Base-by-base conservation (phyloP, 2,888 invertebrate species). In the Eristalis intricaria region DNA sequence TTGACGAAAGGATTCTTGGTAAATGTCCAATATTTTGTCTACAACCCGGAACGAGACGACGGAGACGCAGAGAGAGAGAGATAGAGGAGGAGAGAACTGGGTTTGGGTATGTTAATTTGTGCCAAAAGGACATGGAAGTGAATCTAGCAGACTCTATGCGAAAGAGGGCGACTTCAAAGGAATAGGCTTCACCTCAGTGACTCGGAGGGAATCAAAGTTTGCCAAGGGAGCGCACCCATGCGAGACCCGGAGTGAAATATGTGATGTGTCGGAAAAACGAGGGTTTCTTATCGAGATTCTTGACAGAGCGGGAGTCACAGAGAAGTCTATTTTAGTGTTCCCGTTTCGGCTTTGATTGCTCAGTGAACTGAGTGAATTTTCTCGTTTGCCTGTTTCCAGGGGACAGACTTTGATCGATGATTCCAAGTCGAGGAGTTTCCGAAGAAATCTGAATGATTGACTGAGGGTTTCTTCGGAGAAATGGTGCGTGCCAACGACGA, bases 1-100 rank as follows among this genome's bases (percentile, higher is more conserved):
- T 85, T 85, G 85, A 81, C 69, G 58, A 76, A 71, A 85, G 76
- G 76, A 81, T 80, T 76, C 77, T 66, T 71, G 76, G 76, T 80
- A 76, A 84, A 69, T 58, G 76, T 70, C 64, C 81, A 81, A 69
- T 77, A 71, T 77, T 64, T 73, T 43, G 50, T 50, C 19, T 19
- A 50, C 4, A n/a, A 43, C 15, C 7, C 15, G 43, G 43, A 43
- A n/a, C n/a, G n/a, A 43, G 5, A n/a, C 43, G 43, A 43, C 8
- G 50, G 2, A 19, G 50, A 19, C 8, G 50, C 8, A 4, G 50
- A 19, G 4, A 15, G 40, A 2, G 2, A n/a, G 40, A n/a, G 38
- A 5, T n/a, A 3, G 43, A 43, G 15, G 7, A 7, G 19, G n/a
- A n/a, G 5, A 4, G 1, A 7, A 4, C 11, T 13, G 38, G 13